phyloP scores from a whole-genome alignment of 2,888 invertebrate genomes.

The Sphaerophoria rueppellii region DNA sequence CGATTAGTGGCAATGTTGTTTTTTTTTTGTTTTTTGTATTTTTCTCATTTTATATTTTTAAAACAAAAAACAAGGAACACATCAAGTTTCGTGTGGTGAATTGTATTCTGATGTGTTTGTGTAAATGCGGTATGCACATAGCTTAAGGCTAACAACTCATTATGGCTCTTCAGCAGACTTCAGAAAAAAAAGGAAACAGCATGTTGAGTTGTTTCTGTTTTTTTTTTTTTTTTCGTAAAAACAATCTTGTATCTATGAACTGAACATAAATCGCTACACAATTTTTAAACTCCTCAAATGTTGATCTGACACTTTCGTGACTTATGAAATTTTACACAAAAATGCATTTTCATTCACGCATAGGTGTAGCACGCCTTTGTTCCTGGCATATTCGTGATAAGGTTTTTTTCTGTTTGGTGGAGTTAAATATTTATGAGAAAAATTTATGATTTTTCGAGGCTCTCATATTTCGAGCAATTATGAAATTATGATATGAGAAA shows the following conservation, averaged over 20 bases:
- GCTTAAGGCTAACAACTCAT: conserved; percentile 76
- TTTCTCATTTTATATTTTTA: conserved; percentile 50
- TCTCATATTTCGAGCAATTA: conserved; percentile 77
- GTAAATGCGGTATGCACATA: conserved; percentile 75
- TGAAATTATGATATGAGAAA: conserved; percentile 75
- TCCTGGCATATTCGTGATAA: conserved; percentile 54
- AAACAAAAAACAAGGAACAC: conserved; percentile 56
- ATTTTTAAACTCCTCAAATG: conserved; percentile 45
- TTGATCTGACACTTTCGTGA: conserved; percentile 74
- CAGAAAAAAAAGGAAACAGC: conserved; percentile 44
- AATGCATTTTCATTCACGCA: conserved; percentile 73
- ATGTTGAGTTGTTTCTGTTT: conserved; percentile 52
- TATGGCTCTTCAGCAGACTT: conserved; percentile 71
- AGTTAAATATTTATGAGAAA: not conserved
- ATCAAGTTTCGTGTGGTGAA: conserved; percentile 62
- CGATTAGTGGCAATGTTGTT: conserved; percentile 70
- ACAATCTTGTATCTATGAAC: conserved; percentile 53
- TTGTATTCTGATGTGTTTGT: conserved; percentile 65
- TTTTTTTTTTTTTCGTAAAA: not conserved
- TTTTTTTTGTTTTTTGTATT: conserved; percentile 52
- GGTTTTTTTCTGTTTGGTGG: not conserved
- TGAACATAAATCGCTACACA: conserved; percentile 37
- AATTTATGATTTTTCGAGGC: conserved; percentile 29
- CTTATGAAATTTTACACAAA: conserved; percentile 73
- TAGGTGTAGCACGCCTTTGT: not conserved